Evolutionary conservation across 2,797 vertebrate species (phyloP).

Genomic region (Sebastes oblongus): DNA sequence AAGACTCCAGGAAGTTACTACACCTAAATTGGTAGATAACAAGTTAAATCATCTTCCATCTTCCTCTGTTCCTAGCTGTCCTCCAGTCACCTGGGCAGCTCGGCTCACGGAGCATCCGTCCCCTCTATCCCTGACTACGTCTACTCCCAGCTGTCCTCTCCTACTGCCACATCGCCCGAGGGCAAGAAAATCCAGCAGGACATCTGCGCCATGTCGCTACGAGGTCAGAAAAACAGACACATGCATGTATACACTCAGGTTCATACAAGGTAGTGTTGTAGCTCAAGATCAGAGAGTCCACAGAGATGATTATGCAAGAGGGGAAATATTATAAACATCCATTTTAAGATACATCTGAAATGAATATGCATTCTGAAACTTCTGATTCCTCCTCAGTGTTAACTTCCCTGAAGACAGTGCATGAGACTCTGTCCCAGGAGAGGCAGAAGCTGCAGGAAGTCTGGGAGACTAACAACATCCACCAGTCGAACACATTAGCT

Average conservation of each 20-base stretch:
- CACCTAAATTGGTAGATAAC: neutral
- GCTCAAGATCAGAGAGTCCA: neutral
- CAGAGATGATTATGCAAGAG: neutral
- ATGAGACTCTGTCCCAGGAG: slow-evolving; percentile 86
- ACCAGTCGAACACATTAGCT: slow-evolving; percentile 53
- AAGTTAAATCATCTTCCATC: neutral
- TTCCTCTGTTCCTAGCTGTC: slow-evolving; percentile 72
- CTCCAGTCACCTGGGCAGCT: slow-evolving; percentile 78
- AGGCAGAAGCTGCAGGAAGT: slow-evolving; percentile 84
- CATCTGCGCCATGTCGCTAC: slow-evolving; percentile 88
- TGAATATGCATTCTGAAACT: neutral
- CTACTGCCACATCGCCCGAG: slow-evolving; percentile 72
- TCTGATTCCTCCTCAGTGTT: slow-evolving; percentile 67
- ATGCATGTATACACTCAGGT: neutral
- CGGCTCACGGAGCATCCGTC: slow-evolving; percentile 83
- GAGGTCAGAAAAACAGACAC: slow-evolving; percentile 78
- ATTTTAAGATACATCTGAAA: neutral
- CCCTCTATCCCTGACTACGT: slow-evolving; percentile 91
- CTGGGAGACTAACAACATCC: slow-evolving; percentile 72
- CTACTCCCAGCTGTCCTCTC: slow-evolving; percentile 80
- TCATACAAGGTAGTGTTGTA: neutral
- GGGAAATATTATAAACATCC: too few species aligned
- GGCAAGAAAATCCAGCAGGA: slow-evolving; percentile 89
- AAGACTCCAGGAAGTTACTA: too few species aligned
- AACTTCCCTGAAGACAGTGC: slow-evolving; percentile 84